Evolutionary conservation across 2,888 invertebrate genomes (phyloP).

Genomic region (Hypena proboscidalis): DNA sequence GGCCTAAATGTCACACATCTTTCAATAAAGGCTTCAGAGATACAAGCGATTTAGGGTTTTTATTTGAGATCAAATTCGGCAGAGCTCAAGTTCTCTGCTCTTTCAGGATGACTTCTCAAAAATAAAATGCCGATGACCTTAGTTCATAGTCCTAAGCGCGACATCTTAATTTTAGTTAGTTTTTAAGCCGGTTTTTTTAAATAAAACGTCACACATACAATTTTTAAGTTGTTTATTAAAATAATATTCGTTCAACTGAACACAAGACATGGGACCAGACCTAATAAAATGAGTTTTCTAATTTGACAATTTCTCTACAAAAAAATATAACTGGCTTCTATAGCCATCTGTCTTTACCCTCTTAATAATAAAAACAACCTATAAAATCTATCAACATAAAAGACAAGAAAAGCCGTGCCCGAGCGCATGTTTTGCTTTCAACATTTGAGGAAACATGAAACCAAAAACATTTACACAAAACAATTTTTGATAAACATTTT

Average conservation of each 20-base stretch:
- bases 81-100: no score
- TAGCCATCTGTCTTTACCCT: slow-evolving; percentile 71
- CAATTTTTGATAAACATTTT: slow-evolving; percentile 19
- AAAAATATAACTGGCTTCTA: slow-evolving; percentile 62
- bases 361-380: slow-evolving; percentile 85
- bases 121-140: no score
- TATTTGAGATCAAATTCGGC: no score
- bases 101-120: no score
- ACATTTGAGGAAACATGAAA: slow-evolving; percentile 55
- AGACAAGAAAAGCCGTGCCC: slow-evolving; percentile 23
- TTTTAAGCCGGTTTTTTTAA: no score
- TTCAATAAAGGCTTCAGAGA: no score
- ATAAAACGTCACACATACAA: slow-evolving; percentile 63
- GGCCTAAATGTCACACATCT: no score
- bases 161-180: no score
- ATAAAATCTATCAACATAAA: slow-evolving; percentile 84
- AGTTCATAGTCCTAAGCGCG: no score
- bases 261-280: slow-evolving; percentile 82
- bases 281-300: slow-evolving; percentile 81
- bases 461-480: slow-evolving; percentile 26
- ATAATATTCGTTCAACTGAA: slow-evolving; percentile 85
- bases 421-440: slow-evolving; percentile 43
- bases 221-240: slow-evolving; percentile 85
- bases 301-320: slow-evolving; percentile 77
- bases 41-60: no score